Base-by-base conservation (phyloP, 2,113 vertebrate genomes). In the Eudyptes chrysolophus region DNA sequence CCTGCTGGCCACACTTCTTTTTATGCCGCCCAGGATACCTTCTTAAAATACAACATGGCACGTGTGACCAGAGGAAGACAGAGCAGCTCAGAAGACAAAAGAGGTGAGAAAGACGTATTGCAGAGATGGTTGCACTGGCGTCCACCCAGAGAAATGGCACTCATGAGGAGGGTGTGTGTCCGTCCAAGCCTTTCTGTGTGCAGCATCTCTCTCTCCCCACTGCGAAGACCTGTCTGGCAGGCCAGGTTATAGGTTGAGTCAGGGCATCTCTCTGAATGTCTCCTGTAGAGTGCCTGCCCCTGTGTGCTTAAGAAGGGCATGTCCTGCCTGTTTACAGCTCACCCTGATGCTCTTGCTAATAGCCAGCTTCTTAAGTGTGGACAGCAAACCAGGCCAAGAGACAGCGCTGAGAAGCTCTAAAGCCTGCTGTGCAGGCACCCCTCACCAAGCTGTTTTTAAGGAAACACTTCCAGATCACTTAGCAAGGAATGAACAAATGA, bases 101-200 rank as follows among this genome's bases (percentile, higher is more conserved):
- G 30, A 84, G 6, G 18, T 29, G 27, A 61, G 54, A 68, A 62
- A 40, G 21, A 55, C 2, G 2, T 24, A 22, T 25, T 29, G 48
- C 36, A 74, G 46, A 68, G 16, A 18, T 42, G 17, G 26, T 30
- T 42, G 38, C 40, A 26, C 46, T 84, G 29, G 38, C 60, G 34
- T 61, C 9, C n/a, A 12, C 11, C 30, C 40, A 61, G 40, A 60
- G n/a, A 18, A 79, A 42, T 32, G 40, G 8, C n/a, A 21, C 16
- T 10, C 1, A 0, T 58, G 46, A 32, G 5, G 11, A 81, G n/a
- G 10, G 9, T 3, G 2, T 26, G 25, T 36, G 16, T 68, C 48
- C 0, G 2, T 32, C 21, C 13, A 25, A 80, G n/a, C 27, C 48
- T 19, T 84, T 55, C 32, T 69, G 16, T 11, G 15, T 62, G 26